Conservation (phyloP, 2,113 vertebrate genomes). For the Onychostruthus taczanowskii region DNA sequence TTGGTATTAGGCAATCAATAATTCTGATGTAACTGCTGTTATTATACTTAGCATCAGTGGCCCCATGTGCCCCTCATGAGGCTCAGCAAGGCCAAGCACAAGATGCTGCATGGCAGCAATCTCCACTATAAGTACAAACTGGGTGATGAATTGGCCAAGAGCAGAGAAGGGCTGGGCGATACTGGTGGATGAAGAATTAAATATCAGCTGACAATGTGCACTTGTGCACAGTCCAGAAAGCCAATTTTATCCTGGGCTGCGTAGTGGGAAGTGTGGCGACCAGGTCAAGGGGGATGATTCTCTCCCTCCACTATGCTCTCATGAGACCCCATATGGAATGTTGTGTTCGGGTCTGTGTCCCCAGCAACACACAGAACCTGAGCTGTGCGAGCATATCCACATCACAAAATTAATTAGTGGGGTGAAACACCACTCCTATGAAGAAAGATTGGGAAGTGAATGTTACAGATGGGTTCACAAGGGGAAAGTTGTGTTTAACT, state of each 20-base stretch:
- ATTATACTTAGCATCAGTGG: not conserved
- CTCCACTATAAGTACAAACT: not conserved
- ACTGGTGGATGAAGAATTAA: not conserved
- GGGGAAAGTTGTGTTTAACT: not conserved
- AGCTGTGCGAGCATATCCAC: not conserved
- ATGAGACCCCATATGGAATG: not conserved
- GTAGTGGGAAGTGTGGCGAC: accelerated
- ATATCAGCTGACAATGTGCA: too few species aligned
- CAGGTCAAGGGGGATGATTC: not conserved
- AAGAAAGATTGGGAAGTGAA: not conserved
- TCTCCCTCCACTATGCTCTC: not conserved
- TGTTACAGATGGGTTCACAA: not conserved
- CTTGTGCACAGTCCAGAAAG: not conserved
- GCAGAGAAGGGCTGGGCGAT: not conserved
- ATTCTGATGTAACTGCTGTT: conserved; percentile 22
- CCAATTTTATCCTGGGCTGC: not conserved
- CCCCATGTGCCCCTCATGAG: not conserved
- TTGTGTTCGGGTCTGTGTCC: too few species aligned
- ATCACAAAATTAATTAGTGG: not conserved
- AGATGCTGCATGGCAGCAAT: not conserved
- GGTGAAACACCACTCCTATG: not conserved
- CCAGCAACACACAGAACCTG: not conserved
- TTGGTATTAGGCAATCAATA: conserved; percentile 29
- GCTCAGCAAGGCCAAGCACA: not conserved
- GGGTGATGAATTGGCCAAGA: not conserved